Conservation (phyloP, 2,888 invertebrate species). For the Dasypogon diadema region DNA sequence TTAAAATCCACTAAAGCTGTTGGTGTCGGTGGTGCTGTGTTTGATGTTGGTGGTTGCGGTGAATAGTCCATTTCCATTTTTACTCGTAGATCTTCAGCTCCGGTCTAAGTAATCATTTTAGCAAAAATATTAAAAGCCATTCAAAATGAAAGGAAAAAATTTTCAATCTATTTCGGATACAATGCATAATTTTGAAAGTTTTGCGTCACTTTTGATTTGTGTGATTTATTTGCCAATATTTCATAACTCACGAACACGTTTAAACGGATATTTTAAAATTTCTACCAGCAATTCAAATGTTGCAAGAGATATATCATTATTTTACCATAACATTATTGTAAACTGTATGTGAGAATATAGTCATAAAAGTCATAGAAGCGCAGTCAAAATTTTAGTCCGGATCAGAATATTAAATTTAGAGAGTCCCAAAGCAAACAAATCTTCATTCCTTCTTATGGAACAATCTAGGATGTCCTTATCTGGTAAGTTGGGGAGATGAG, state of each 20-base stretch:
- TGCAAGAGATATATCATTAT: too few species aligned
- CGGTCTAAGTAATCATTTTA: constrained; percentile 61
- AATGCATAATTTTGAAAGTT: constrained; percentile 55
- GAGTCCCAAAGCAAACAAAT: too few species aligned
- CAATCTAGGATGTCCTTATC: too few species aligned
- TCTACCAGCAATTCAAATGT: background rate
- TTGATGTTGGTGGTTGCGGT: constrained; percentile 74
- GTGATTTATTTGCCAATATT: background rate
- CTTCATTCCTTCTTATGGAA: too few species aligned
- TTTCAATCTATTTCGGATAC: constrained; percentile 17
- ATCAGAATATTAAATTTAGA: too few species aligned
- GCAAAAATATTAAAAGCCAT: background rate
- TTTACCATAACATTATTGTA: too few species aligned
- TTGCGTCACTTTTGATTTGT: constrained; percentile 55
- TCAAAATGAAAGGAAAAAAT: constrained; percentile 6
- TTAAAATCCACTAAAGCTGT: constrained; percentile 68
- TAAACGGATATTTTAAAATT: too few species aligned
- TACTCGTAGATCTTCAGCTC: constrained; percentile 80
- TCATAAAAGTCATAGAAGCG: too few species aligned
- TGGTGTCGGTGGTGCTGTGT: constrained; percentile 71
- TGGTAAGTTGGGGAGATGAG: too few species aligned
- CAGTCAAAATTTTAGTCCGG: too few species aligned
- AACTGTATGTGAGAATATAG: too few species aligned
- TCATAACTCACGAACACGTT: background rate
- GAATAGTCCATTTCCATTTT: constrained; percentile 73